Evolutionary conservation across 2,797 vertebrate species (phyloP), one percentile per base, ranked within the genome.

Genomic region (Centropyge bicolor): DNA sequence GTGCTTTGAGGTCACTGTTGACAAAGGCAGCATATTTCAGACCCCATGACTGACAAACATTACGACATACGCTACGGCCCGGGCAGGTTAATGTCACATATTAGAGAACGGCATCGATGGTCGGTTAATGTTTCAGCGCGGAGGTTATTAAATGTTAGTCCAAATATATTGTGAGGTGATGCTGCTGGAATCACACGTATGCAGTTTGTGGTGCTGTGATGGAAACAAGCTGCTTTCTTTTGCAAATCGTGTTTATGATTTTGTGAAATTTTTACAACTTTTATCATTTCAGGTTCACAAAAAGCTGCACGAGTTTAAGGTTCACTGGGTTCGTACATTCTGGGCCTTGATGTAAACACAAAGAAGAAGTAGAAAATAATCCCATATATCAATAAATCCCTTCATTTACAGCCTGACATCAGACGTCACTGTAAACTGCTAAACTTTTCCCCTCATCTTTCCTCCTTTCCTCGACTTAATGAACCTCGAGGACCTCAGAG

Each of bases 21-120:
- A 92, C 83, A 87, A 91, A 92, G 78, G 73, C 70, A 38, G 78
- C 81, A 74, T 90, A 82, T 90, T 91, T 93, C 83, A 88, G 76
- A 80, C 38, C 48, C 57, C 22, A 1, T 59, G 76, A 84, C 65
- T 48, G 80, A 88, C 73, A 76, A 87, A 84, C 81, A 83, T 81
- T 76, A 79, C 67, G 43, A 57, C 74, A 64, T 31, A 22, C 24
- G 27, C 48, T 10, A 16, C 56, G n/a, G 74, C 63, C 11, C 51
- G 59, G 49, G 65, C 22, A 62, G 71, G 78, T 82, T 73, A 71
- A 72, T 80, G 82, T 81, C 83, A 81, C 72, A 43, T 65, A 81
- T 82, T 68, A 79, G 70, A 8, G 54, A 19, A 65, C 51, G 41
- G 48, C 61, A 45, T 67, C 63, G 61, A 55, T 20, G 71, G 48